Percentiles rank a stretch among this genome's conserved stretches.
phyloP scores from a whole-genome alignment of 2,113 vertebrate species.

The Bujurquina vittata region DNA sequence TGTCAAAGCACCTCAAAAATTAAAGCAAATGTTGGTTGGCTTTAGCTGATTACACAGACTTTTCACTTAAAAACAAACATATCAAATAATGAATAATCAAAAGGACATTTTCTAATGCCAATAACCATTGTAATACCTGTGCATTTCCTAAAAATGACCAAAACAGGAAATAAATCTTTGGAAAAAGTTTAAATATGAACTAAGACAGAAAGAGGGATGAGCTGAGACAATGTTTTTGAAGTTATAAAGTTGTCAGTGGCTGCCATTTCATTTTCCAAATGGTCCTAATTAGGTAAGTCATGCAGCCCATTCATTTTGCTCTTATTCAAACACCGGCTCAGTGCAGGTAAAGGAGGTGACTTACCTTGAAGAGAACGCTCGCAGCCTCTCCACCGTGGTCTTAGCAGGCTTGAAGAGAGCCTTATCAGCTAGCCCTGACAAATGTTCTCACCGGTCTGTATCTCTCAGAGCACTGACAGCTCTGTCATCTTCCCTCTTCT shows the following conservation, averaged over 20 bases:
- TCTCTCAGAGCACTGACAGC: conserved; percentile 77
- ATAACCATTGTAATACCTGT: neutral
- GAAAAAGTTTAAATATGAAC: neutral
- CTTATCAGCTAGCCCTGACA: conserved; percentile 47
- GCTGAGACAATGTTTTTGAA: neutral
- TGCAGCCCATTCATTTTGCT: conserved; percentile 2
- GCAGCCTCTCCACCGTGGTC: conserved; percentile 35
- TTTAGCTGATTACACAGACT: neutral
- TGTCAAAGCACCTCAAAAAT: neutral
- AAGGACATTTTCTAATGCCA: neutral
- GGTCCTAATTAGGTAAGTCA: conserved; percentile 23
- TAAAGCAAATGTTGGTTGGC: neutral
- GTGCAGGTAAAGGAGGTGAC: conserved; percentile 66
- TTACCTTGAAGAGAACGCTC: conserved; percentile 63
- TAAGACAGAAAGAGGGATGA: neutral
- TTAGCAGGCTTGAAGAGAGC: conserved; percentile 13
- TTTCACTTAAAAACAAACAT: neutral
- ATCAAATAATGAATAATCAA: neutral
- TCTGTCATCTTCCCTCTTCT: conserved; percentile 73
- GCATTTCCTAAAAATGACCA: neutral
- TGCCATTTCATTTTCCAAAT: neutral
- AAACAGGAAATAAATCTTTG: neutral
- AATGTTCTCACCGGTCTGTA: conserved; percentile 54
- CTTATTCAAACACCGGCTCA: conserved; percentile 16
- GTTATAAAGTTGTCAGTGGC: neutral